Percentiles rank a stretch among this genome's conserved stretches.
Evolutionary conservation across 2,888 invertebrate genomes (phyloP).

Genomic region (Miltochrista miniata): DNA sequence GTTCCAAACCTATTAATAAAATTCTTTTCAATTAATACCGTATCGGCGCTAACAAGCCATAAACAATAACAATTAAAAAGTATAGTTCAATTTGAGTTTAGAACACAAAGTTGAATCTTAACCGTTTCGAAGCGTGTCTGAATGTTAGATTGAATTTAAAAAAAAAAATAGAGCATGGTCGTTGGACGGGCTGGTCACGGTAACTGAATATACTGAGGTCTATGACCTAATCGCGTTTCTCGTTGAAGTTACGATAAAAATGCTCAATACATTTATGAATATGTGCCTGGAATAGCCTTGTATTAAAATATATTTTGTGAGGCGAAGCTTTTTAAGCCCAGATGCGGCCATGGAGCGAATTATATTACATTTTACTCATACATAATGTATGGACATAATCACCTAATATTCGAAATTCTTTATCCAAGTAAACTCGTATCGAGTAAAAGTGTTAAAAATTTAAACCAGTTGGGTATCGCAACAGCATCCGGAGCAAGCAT

Average conservation of each 20-base stretch:
- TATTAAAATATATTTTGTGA: neutral
- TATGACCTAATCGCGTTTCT: conserved; percentile 9
- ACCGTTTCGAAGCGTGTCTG: conserved; percentile 33
- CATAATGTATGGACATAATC: no score
- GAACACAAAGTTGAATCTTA: conserved; percentile 20
- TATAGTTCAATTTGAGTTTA: conserved; percentile 8
- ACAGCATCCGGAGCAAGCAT: neutral
- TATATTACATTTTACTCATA: no score
- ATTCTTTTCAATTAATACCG: neutral
- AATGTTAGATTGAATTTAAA: conserved; percentile 33
- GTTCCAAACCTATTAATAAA: neutral
- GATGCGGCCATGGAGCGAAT: no score
- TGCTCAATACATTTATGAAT: neutral
- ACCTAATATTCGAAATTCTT: no score
- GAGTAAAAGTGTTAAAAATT: no score
- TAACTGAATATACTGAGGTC: conserved; percentile 7
- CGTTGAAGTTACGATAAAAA: neutral
- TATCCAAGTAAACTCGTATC: no score
- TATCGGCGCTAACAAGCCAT: conserved; percentile 5
- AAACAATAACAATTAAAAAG: conserved; percentile 9
- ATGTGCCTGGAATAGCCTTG: neutral
- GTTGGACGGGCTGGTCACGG: conserved; percentile 21
- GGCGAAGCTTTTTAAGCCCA: no score
- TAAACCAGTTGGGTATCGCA: no score
- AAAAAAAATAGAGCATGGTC: conserved; percentile 37